Conservation (phyloP, 2,797 vertebrate genomes). For the Helostoma temminkii region DNA sequence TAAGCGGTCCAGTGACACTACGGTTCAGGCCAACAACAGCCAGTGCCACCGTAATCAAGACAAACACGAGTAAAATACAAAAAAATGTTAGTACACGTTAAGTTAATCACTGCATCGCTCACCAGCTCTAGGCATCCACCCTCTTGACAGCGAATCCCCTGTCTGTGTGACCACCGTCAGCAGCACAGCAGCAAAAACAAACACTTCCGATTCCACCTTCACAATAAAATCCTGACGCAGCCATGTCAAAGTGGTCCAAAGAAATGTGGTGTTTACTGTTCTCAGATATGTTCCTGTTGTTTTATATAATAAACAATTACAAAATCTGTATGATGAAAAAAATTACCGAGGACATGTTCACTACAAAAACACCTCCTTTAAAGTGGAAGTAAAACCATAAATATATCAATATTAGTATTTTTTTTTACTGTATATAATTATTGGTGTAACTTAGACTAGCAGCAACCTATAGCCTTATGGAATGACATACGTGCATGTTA, state of each 20-base stretch:
- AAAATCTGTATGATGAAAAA: neutral
- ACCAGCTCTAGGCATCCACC: conserved; percentile 86
- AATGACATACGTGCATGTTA: too few relatives aligned
- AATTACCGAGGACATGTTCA: neutral
- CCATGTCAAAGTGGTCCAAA: neutral
- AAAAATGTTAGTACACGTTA: conserved; percentile 34
- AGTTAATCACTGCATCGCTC: conserved; percentile 79
- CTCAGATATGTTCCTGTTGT: neutral
- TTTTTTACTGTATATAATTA: neutral
- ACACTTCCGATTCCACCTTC: conserved; percentile 61
- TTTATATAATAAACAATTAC: neutral
- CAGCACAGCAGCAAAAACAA: neutral
- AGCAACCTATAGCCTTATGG: too few relatives aligned
- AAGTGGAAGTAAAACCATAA: neutral
- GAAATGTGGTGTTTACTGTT: neutral
- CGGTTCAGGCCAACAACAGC: neutral
- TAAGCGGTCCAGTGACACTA: conserved; percentile 3
- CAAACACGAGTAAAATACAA: conserved; percentile 22
- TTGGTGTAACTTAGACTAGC: neutral
- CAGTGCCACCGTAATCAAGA: neutral
- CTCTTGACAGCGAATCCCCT: conserved; percentile 86
- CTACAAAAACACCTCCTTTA: neutral
- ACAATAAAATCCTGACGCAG: conserved; percentile 48
- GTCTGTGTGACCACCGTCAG: conserved; percentile 65
- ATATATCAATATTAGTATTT: neutral